Base-by-base conservation (phyloP, 2,797 vertebrate species). In the Threskiornis aethiopicus region DNA sequence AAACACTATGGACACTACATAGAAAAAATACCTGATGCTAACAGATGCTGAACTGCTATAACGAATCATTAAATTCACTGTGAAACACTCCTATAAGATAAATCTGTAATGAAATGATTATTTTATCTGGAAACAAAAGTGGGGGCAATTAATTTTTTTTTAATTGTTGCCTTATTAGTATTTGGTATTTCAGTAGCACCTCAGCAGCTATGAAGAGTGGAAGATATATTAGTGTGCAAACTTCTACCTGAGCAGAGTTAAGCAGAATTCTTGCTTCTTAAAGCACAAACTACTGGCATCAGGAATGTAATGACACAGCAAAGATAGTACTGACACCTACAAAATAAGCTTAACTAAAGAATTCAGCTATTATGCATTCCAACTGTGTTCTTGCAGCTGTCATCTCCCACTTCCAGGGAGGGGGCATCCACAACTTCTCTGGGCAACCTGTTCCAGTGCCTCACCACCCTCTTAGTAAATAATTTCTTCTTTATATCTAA, bases 271-370 rank as follows among this genome's bases (percentile, higher is more conserved):
- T 47, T 61, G 16, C 54, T 83, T 80, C 81, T 94, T 72, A 84
- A 81, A 89, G 54, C 62, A 52, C 71, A 24, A 55, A 22, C 55
- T 87, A 20, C 39, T 25, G 37, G 39, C 44, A 80, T 51, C 47
- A 89, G 90, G 84, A 97, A 96, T 87, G 92, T 33, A 87, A 93
- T 80, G 75, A 95, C 87, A 95, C 86, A 95, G 84, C 92, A 87
- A 92, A 89, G 81, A 93, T 21, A 42, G 25, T 66, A 66, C 67
- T 65, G 64, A 83, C 2, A 1, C 78, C 93, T 61, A 57, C 75
- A 95, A 85, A 96, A 85, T 37, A 71, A 92, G n/a, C 44, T 90
- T 52, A 79, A 62, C 39, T 55, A 22, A 88, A 77, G 39, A 94
- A 94, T 87, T 91, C 46, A 66, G 71, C n/a, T 66, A 51, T 72